phyloP scores from a whole-genome alignment of 2,113 vertebrate genomes.

The Eublepharis macularius region DNA sequence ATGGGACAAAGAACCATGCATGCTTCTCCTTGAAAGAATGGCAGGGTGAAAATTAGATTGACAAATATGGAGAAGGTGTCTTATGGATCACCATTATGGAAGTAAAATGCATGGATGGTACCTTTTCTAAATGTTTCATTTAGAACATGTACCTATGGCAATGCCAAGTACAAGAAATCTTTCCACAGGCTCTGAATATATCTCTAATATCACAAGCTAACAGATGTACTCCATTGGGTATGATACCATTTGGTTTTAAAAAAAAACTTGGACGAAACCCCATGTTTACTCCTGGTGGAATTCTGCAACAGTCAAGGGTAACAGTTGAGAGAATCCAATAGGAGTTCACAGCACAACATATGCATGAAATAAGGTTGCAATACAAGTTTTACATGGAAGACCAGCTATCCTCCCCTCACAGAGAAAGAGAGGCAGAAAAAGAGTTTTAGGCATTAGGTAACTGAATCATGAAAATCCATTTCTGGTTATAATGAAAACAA shows the following conservation, averaged over 20 bases:
- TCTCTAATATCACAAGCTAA: conserved; percentile 67
- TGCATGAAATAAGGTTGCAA: conserved; percentile 59
- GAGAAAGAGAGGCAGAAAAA: too few species aligned
- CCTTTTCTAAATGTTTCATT: conserved; percentile 57
- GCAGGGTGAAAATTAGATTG: too few species aligned
- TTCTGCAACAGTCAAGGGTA: conserved; percentile 56
- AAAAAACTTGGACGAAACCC: conserved; percentile 62
- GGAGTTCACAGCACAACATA: conserved; percentile 42
- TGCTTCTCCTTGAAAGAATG: too few species aligned
- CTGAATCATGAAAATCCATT: not conserved
- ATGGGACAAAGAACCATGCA: too few species aligned
- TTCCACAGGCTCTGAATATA: conserved; percentile 60
- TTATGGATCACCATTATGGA: not conserved
- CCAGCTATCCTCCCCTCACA: not conserved
- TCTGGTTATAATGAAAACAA: not conserved
- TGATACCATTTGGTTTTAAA: conserved; percentile 66
- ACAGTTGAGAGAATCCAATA: conserved; percentile 68
- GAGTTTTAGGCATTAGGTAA: not conserved
- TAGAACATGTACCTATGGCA: conserved; percentile 47
- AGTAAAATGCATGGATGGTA: not conserved
- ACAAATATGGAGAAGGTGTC: not conserved
- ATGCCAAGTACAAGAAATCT: conserved; percentile 62
- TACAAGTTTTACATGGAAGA: conserved; percentile 47
- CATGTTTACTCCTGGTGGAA: conserved; percentile 67
- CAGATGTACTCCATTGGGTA: conserved; percentile 72